Conservation (phyloP, 2,888 invertebrate genomes). For the Idaea straminata region DNA sequence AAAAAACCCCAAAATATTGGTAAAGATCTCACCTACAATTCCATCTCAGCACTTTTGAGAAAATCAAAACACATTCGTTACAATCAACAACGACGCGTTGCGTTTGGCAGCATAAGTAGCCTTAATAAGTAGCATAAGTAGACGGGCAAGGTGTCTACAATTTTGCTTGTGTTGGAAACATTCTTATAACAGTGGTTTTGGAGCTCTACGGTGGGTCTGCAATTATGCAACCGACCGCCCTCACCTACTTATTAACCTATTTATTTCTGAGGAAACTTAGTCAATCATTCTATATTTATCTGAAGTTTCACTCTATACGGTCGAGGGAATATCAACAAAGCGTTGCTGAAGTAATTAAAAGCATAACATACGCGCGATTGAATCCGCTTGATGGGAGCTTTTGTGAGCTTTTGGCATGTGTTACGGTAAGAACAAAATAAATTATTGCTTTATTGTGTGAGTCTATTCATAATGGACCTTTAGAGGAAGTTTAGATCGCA, state of each 20-base stretch:
- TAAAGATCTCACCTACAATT: no score
- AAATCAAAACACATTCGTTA: no score
- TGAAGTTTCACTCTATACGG: constrained; percentile 18
- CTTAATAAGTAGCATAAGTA: no score
- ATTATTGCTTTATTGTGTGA: background rate
- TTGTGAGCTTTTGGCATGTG: constrained; percentile 30
- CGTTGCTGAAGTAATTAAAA: constrained; percentile 23
- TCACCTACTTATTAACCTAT: background rate
- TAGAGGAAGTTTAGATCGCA: background rate
- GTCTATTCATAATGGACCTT: background rate
- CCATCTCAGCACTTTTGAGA: no score
- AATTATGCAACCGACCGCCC: no score
- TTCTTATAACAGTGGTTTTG: no score
- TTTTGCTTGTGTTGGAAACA: no score
- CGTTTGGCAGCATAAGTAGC: no score
- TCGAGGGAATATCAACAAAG: constrained; percentile 26
- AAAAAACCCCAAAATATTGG: no score
- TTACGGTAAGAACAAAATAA: constrained; percentile 4
- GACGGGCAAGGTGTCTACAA: no score
- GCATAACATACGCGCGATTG: constrained; percentile 28
- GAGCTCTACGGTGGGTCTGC: no score
- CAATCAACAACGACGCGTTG: no score
- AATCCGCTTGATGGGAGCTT: constrained; percentile 24
- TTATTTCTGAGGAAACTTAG: constrained; percentile 19
- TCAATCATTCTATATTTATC: constrained; percentile 32